A percentile compares a stretch with the other conserved stretches of the same genome.
Conservation (phyloP, 2,888 invertebrate species). For the Acrocera orbiculus region DNA sequence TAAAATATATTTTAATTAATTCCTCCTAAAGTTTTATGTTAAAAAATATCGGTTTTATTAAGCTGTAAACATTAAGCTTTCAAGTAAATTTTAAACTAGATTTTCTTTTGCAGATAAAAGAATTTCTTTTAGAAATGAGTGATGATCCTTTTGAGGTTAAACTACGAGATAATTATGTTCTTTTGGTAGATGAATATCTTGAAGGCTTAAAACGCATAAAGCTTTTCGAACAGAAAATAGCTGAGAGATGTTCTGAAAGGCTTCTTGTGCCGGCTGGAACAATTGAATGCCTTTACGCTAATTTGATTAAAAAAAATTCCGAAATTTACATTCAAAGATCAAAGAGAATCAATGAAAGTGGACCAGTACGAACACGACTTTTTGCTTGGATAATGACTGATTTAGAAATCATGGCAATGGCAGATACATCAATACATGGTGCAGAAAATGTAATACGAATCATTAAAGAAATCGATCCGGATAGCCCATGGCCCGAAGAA, state of each 20-base stretch:
- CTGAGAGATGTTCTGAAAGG: slow-evolving; percentile 65
- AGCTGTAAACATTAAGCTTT: too few relatives aligned
- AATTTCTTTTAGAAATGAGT: slow-evolving; percentile 77
- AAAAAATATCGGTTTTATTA: too few relatives aligned
- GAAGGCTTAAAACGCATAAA: slow-evolving; percentile 80
- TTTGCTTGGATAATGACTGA: slow-evolving; percentile 74
- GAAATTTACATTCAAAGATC: slow-evolving; percentile 91
- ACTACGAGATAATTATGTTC: slow-evolving; percentile 84
- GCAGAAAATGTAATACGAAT: slow-evolving; percentile 51
- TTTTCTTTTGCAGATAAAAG: slow-evolving; percentile 46
- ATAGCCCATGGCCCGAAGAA: slow-evolving; percentile 85
- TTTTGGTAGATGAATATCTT: slow-evolving; percentile 86
- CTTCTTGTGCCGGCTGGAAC: slow-evolving; percentile 63
- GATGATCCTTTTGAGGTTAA: slow-evolving; percentile 98
- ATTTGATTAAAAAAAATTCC: slow-evolving; percentile 75
- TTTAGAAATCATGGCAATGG: slow-evolving; percentile 47
- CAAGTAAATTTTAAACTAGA: too few relatives aligned
- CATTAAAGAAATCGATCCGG: slow-evolving; percentile 68
- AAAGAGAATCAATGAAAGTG: slow-evolving; percentile 39
- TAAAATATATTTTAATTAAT: slow-evolving; percentile 3
- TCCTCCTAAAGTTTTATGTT: neutral
- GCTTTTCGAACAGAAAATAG: slow-evolving; percentile 76
- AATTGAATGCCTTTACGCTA: slow-evolving; percentile 75
- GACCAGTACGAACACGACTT: slow-evolving; percentile 52
- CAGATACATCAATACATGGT: slow-evolving; percentile 77